Evolutionary conservation across 2,888 invertebrate genomes (phyloP).

Genomic region (Calameuta pallipes): DNA sequence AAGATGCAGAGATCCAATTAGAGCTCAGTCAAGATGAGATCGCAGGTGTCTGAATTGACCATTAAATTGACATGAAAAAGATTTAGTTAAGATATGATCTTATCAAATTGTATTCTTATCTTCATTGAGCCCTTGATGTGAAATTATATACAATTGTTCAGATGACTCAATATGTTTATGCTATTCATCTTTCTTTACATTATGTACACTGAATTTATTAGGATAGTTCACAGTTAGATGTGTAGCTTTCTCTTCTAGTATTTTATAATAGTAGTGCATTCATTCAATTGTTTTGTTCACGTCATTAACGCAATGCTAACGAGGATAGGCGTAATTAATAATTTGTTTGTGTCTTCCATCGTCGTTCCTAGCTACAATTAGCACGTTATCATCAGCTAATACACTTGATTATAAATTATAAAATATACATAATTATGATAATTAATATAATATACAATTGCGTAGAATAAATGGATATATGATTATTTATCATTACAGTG

Average conservation of each 20-base stretch:
- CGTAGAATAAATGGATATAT: constrained; percentile 26
- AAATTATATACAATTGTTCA: constrained; percentile 58
- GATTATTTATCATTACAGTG: background rate
- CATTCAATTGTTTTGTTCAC: constrained; percentile 29
- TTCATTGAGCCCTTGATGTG: constrained; percentile 46
- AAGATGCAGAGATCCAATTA: constrained; percentile 22
- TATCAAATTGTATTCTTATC: constrained; percentile 22
- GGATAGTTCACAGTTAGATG: constrained; percentile 39
- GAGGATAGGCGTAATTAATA: constrained; percentile 25
- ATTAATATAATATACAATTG: constrained; percentile 51
- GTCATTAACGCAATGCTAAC: constrained; percentile 41
- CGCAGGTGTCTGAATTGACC: background rate
- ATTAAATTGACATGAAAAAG: background rate
- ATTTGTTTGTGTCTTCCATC: background rate
- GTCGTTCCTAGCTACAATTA: constrained; percentile 8
- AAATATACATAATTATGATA: constrained; percentile 52
- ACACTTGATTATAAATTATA: constrained; percentile 50
- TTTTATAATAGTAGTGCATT: constrained; percentile 24
- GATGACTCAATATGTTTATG: constrained; percentile 60
- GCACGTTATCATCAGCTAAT: background rate
- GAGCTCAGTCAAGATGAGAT: constrained; percentile 49
- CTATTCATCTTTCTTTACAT: constrained; percentile 61
- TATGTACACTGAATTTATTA: constrained; percentile 54
- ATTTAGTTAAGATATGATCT: constrained; percentile 12
- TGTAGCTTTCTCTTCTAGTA: constrained; percentile 32